Evolutionary conservation across 2,797 vertebrate genomes (phyloP).

Genomic region (Siniperca scherzeri): DNA sequence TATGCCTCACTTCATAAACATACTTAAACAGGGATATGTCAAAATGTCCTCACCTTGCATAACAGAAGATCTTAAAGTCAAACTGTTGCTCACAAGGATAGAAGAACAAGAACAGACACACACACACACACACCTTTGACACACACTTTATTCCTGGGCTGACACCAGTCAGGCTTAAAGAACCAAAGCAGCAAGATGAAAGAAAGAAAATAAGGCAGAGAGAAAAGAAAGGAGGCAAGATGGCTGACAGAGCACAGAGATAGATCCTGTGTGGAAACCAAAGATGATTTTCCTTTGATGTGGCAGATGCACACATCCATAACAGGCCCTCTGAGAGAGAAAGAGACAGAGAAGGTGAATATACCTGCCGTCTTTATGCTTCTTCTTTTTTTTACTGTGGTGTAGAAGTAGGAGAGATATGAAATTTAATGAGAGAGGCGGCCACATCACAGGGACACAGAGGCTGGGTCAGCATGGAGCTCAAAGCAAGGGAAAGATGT

Average conservation of each 20-base stretch:
- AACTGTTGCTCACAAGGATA: slow-evolving; percentile 21
- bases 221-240: slow-evolving; percentile 28
- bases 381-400: background rate
- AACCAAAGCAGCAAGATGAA: slow-evolving; percentile 49
- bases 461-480: slow-evolving; percentile 2
- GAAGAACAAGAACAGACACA: background rate
- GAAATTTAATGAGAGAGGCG: slow-evolving; percentile 36
- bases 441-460: slow-evolving; percentile 1
- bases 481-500: background rate
- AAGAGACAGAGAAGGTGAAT: slow-evolving; percentile 27
- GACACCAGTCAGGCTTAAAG: slow-evolving; percentile 51
- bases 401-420: slow-evolving; percentile 8
- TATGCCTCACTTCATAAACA: too few relatives aligned
- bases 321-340: slow-evolving; percentile 33
- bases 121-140: slow-evolving; percentile 29
- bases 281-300: slow-evolving; percentile 64
- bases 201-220: slow-evolving; percentile 14
- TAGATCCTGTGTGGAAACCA: slow-evolving; percentile 37
- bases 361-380: slow-evolving; percentile 40
- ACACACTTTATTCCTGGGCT: slow-evolving; percentile 46
- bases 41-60: background rate
- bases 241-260: slow-evolving; percentile 33
- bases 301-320: slow-evolving; percentile 55
- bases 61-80: slow-evolving; percentile 19
- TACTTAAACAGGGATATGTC: too few relatives aligned